Evolutionary conservation across 1,140 invertebrate species (phyloP).

Genomic region (Drosophila pseudoananassae): DNA sequence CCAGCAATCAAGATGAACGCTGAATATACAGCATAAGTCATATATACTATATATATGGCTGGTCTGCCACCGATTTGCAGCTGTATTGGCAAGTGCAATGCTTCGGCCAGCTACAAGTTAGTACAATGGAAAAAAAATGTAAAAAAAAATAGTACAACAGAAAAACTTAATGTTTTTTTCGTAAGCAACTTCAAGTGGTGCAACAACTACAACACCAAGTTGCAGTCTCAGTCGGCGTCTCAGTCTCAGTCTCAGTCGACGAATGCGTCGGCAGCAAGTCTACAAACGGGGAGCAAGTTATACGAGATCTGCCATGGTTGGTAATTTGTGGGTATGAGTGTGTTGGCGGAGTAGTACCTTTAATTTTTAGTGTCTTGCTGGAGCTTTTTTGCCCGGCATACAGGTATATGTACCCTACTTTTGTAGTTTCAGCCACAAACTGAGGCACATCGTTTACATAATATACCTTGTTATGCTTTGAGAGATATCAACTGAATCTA

Average conservation of each 20-base stretch:
- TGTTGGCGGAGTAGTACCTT: slow-evolving; percentile 55
- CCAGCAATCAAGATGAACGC: slow-evolving; percentile 70
- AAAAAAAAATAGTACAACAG: slow-evolving; percentile 23
- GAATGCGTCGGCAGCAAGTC: slow-evolving; percentile 50
- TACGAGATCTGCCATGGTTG: slow-evolving; percentile 62
- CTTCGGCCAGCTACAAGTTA: slow-evolving; percentile 32
- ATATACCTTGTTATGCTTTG: slow-evolving; percentile 8
- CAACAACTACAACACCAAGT: slow-evolving; percentile 40
- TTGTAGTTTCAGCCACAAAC: not conserved
- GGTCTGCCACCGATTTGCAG: slow-evolving; percentile 14
- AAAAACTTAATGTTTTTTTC: slow-evolving; percentile 63
- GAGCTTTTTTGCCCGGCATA: slow-evolving; percentile 48
- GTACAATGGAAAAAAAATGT: slow-evolving; percentile 32
- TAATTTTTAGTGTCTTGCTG: slow-evolving; percentile 52
- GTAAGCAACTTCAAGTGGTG: slow-evolving; percentile 55
- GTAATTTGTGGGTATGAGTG: slow-evolving; percentile 55
- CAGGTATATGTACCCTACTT: slow-evolving; percentile 28
- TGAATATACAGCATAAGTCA: slow-evolving; percentile 20
- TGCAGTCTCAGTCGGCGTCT: slow-evolving; percentile 17
- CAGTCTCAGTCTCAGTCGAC: not conserved
- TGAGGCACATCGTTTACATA: slow-evolving; percentile 7
- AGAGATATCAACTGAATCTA: slow-evolving; percentile 22
- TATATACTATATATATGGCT: slow-evolving; percentile 23
- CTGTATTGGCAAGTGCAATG: slow-evolving; percentile 67
- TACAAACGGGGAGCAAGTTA: slow-evolving; percentile 71